Evolutionary conservation across 2,888 invertebrate genomes (phyloP), one percentile per base, ranked within the genome.

Genomic region (Cryptus viduatorius): DNA sequence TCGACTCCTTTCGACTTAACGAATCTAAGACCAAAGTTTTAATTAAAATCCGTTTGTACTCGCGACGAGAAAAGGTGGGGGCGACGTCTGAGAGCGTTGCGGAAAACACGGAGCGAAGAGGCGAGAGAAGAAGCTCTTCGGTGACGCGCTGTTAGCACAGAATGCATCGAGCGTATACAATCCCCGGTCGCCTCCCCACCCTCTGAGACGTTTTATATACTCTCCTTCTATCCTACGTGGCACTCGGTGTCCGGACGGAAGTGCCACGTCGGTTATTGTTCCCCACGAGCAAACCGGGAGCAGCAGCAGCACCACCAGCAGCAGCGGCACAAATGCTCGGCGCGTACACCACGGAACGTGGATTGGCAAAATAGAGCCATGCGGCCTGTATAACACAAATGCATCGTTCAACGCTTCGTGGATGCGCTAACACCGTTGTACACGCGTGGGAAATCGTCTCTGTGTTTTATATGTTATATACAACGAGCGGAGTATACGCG

Each of bases 231-330:
- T 75, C 46, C 75, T 73, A 76, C 80, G 84, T 79, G 84, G 73
- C 69, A 84, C 79, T 82, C 79, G 61, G 64, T 64, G 88, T 85
- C 88, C 89, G 88, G 89, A 88, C 89, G 91, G 91, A 91, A 91
- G 90, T 91, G 90, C 88, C 89, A 89, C 88, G 90, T 89, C 87
- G 90, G 86, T 87, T 90, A 91, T 91, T 90, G 90, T 91, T 89
- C 73, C 65, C 78, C 69, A 64, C 81, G 73, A 68, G 87, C 86
- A 82, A 80, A 83, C 83, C 75, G 77, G 68, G 31, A 82, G 84
- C 82, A 81, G 75, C 83, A 86, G 86, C 84, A 71, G 86, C 86
- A 87, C 24, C 24, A 87, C 2, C 24, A 24, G 24, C 24, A 24
- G 24, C 68, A 44, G 53, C 37, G 31, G 81, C 24, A 56, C 16